These are phyloP conservation scores for Laticauda colubrina DNA, from an alignment of 2,113 vertebrate genomes.

Conservation along the genomic window DNA sequence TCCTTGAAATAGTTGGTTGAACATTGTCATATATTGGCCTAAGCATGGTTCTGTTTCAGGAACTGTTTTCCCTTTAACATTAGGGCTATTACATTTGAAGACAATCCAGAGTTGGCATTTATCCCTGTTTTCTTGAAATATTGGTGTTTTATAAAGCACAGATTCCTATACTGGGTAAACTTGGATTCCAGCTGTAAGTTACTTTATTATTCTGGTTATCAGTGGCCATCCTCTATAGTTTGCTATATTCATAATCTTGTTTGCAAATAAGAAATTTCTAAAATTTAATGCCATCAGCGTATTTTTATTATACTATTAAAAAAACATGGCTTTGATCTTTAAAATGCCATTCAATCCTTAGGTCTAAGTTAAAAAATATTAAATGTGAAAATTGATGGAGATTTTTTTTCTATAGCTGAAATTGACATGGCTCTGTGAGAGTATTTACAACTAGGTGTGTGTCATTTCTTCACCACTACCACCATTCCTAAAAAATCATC, in stretches of 20 bases:
- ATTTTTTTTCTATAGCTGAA: neutral
- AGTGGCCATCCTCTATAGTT: neutral
- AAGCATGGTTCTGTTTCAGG: neutral
- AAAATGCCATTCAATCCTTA: neutral
- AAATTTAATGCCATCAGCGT: neutral
- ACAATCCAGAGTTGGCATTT: neutral
- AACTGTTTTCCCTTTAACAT: neutral
- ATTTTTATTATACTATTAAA: neutral
- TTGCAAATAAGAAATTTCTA: neutral
- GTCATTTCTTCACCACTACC: neutral
- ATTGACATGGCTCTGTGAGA: neutral
- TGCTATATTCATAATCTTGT: neutral
- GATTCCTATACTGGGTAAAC: neutral
- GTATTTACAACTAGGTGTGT: neutral
- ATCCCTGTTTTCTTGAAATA: neutral
- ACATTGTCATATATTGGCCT: neutral
- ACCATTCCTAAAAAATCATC: too few species aligned
- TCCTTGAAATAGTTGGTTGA: neutral
- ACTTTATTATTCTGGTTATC: neutral
- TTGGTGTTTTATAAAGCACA: neutral
- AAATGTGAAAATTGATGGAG: neutral
- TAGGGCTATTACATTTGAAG: neutral
- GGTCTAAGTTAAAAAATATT: neutral
- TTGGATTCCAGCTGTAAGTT: neutral
- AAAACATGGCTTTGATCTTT: neutral